Evolutionary conservation across 2,888 invertebrate genomes (phyloP), one percentile per base, ranked within the genome.

Genomic region (Euplexia lucipara): DNA sequence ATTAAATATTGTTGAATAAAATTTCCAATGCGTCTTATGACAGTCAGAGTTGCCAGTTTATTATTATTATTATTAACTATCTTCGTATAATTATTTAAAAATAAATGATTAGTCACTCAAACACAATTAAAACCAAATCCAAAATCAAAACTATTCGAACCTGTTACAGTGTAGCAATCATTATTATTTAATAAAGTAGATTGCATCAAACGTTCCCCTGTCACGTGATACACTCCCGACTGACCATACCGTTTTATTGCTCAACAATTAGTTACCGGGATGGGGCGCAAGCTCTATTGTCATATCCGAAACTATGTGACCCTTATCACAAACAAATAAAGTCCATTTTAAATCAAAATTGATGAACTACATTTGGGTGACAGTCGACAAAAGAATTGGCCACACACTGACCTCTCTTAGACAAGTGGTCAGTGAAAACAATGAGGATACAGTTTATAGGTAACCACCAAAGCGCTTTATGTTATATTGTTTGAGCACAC

Each of bases 201-300:
- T 87, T 86, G 87, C 88, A 86, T 84, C 82, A 82, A 80, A 62
- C 56, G 62, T 62, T 79, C 83, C 83, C 82, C 66, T 70, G 68
- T 70, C 52, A 63, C 49, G 49, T 68, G 69, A 69, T 78, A 79
- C 73, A 59, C 77, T 81, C 58, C 39, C 42, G 45, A 81, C 76
- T 88, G 89, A 90, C 89, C 92, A 93, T 92, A 86, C 86, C 89
- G 92, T 83, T 92, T 93, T 92, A 93, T 92, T 89, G 91, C 90
- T 69, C 79, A 83, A 88, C 92, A 89, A 93, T 93, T 92, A 92
- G 83, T 62, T 76, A 66, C 70, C 64, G 60, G 61, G 65, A 78
- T 81, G 70, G 85, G 83, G 81, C 73, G 58, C 53, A 54, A 59
- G 53, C 65, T 64, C 56, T 67, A 67, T 78, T 66, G 74, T 64